phyloP scores from a whole-genome alignment of 1,140 invertebrate species.

The Polypedilum vanderplanki region DNA sequence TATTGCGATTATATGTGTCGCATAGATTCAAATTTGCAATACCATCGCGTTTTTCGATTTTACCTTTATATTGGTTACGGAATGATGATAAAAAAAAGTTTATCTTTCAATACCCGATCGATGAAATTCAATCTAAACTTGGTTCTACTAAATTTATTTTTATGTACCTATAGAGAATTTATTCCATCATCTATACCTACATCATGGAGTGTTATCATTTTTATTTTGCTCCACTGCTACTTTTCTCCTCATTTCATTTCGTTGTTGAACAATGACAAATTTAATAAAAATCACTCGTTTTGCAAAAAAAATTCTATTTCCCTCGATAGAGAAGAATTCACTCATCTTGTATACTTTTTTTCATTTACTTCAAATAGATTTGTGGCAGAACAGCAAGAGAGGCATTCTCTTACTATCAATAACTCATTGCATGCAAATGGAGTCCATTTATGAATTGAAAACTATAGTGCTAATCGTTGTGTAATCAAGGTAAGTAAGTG shows the following conservation, averaged over 20 bases:
- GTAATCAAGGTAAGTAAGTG: too few species aligned
- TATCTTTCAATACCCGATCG: constrained; percentile 9
- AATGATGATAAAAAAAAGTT: not conserved
- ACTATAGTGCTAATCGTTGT: too few species aligned
- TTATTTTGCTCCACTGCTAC: not conserved
- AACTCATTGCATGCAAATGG: too few species aligned
- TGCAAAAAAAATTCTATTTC: too few species aligned
- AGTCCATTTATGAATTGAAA: too few species aligned
- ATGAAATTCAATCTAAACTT: constrained; percentile 19
- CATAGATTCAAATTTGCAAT: constrained; percentile 3
- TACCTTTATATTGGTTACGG: not conserved
- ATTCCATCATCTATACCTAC: not conserved
- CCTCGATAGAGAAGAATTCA: not conserved
- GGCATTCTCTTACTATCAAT: not conserved
- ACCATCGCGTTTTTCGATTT: not conserved
- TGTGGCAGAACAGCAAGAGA: not conserved
- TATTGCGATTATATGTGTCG: too few species aligned
- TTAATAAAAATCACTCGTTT: not conserved
- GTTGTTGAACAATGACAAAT: constrained; percentile 5
- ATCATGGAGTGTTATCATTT: not conserved
- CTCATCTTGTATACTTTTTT: too few species aligned
- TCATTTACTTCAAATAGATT: not conserved
- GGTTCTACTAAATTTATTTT: constrained; percentile 12
- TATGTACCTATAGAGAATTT: not conserved
- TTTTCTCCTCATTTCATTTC: not conserved